phyloP scores from a whole-genome alignment of 2,113 vertebrate genomes.

The western clawed frog (Xenopus tropicalis) region UCB_Xtro_10.0 CM004451.2:53582501-53583000 shows the following conservation, averaged over 20 bases:
- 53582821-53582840: no score
- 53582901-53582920: no score
- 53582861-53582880: no score
- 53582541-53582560: background rate
- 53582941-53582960: no score
- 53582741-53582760: conserved; percentile 92
- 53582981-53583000: no score
- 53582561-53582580: conserved; percentile 84
- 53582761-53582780: conserved; percentile 73
- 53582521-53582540: no score
- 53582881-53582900: no score
- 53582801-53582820: no score
- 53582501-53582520: no score
- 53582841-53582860: no score
- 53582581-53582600: conserved; percentile 82
- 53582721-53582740: conserved; percentile 90
- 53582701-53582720: conserved; percentile 95
- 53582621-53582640: conserved; percentile 85
- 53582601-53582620: conserved; percentile 73
- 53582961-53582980: no score
- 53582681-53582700: conserved; percentile 80
- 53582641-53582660: conserved; percentile 79
- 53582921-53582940: no score
- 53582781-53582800: background rate
- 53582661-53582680: conserved; percentile 71